Conservation (phyloP, 1,140 invertebrate species). For the Drosophila yakuba region DNA sequence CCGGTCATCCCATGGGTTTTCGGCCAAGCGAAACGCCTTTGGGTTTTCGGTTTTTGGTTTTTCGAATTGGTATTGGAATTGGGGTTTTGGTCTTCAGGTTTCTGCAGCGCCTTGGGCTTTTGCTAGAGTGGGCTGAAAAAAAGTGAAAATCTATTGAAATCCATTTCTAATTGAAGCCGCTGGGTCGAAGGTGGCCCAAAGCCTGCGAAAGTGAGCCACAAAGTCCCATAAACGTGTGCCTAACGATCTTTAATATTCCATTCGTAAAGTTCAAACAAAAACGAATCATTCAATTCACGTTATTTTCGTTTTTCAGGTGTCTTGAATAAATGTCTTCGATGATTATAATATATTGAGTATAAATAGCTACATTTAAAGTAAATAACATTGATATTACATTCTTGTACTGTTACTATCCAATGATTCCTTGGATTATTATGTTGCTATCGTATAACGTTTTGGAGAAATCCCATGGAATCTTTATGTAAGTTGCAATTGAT, state of each 20-base stretch:
- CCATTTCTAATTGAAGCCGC: slow-evolving; percentile 57
- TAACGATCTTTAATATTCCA: background rate
- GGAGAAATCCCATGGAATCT: too few relatives aligned
- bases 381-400: background rate
- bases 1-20: slow-evolving; percentile 55
- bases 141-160: slow-evolving; percentile 32
- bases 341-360: too few relatives aligned
- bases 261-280: background rate
- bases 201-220: slow-evolving; percentile 30
- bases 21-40: slow-evolving; percentile 23
- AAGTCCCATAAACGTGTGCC: background rate
- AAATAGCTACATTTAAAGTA: background rate
- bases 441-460: too few relatives aligned
- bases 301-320: too few relatives aligned
- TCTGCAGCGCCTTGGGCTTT: slow-evolving; percentile 2
- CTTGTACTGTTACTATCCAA: too few relatives aligned
- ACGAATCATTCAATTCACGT: background rate
- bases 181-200: slow-evolving; percentile 18
- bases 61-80: background rate
- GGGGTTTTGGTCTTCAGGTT: background rate
- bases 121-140: slow-evolving; percentile 3
- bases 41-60: background rate
- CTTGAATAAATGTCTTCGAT: background rate
- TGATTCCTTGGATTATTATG: too few relatives aligned
- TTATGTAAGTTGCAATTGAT: background rate